A percentile compares a stretch with the other conserved stretches of the same genome.
phyloP scores from a whole-genome alignment of 2,113 vertebrate species.

The Ophthalmotilapia sp. region DNA sequence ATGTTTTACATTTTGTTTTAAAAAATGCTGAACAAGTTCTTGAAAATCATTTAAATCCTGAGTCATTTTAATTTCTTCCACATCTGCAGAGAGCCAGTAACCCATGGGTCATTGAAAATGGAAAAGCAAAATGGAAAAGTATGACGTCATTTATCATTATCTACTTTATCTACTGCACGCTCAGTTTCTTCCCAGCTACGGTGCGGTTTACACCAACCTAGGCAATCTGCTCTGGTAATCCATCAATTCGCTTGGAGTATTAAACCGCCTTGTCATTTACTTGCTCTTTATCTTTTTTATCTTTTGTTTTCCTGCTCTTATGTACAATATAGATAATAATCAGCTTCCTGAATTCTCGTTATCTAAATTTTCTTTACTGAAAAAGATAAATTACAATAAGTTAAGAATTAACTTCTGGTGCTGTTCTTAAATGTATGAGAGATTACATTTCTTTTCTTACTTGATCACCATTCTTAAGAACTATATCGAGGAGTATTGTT shows the following conservation, averaged over 20 bases:
- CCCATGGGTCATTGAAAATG: background rate
- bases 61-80: background rate
- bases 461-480: background rate
- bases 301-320: background rate
- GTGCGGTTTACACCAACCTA: background rate
- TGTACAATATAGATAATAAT: background rate
- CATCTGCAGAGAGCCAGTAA: background rate
- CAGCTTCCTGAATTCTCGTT: background rate
- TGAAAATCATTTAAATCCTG: background rate
- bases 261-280: background rate
- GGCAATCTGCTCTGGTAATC: background rate
- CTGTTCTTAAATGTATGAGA: background rate
- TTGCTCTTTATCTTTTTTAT: background rate
- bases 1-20: background rate
- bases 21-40: background rate
- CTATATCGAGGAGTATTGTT: background rate
- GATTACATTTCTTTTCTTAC: background rate
- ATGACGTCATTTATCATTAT: background rate
- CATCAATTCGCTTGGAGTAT: background rate
- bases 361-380: background rate
- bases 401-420: background rate
- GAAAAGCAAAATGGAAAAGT: background rate
- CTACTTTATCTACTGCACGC: background rate
- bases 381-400: background rate
- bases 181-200: background rate